phyloP scores from a whole-genome alignment of 2,797 vertebrate genomes.

The Chelon auratus region DNA sequence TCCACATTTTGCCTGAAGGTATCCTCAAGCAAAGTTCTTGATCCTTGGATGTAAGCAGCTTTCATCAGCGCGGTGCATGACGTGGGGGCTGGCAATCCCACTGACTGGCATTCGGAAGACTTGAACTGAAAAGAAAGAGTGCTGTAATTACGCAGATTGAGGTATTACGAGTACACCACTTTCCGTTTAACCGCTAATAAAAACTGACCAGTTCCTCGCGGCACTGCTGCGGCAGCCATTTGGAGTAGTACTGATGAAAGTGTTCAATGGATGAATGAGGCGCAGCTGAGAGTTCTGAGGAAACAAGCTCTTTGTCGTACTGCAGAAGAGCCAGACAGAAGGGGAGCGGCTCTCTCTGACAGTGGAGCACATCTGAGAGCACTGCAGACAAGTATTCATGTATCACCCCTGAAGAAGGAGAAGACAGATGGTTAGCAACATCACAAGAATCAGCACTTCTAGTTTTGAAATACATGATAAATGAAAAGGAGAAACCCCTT shows the following conservation, averaged over 20 bases:
- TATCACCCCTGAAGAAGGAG: constrained; percentile 73
- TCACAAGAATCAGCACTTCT: neutral
- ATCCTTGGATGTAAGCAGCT: constrained; percentile 79
- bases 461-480: no score
- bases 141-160: neutral
- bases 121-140: constrained; percentile 77
- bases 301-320: constrained; percentile 88
- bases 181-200: neutral
- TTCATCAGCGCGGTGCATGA: constrained; percentile 84
- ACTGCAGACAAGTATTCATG: constrained; percentile 86
- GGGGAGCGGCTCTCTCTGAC: constrained; percentile 92
- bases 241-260: constrained; percentile 90
- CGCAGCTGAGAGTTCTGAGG: constrained; percentile 50
- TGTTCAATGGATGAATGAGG: constrained; percentile 72
- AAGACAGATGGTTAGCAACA: constrained; percentile 12
- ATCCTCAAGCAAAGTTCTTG: constrained; percentile 69
- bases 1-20: constrained; percentile 72
- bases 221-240: constrained; percentile 89
- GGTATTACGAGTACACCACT: neutral
- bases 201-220: constrained; percentile 84
- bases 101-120: constrained; percentile 17
- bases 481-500: no score
- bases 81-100: constrained; percentile 8
- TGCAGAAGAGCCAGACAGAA: constrained; percentile 91
- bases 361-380: constrained; percentile 91